A percentile compares a stretch with the other conserved stretches of the same genome.
phyloP scores from a whole-genome alignment of 2,888 invertebrate species.

The Beris morrisii region DNA sequence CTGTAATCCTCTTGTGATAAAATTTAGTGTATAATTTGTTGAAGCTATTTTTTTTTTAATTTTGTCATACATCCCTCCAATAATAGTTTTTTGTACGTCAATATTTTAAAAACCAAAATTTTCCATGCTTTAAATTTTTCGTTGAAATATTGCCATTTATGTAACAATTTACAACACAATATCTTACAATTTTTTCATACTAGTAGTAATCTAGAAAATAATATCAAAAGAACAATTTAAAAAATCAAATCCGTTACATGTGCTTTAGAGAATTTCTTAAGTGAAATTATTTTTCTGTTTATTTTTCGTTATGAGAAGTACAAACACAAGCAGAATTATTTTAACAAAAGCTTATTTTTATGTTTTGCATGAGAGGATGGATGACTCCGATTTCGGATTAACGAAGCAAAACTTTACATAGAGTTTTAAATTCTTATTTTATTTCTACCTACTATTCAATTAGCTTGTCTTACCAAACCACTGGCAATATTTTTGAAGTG shows the following conservation, averaged over 20 bases:
- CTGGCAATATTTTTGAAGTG: too few relatives aligned
- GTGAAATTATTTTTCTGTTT: too few relatives aligned
- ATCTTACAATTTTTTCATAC: not conserved
- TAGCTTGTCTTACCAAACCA: too few relatives aligned
- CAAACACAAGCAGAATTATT: too few relatives aligned
- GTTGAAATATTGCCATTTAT: conserved; percentile 35
- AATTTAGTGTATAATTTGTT: conserved; percentile 43
- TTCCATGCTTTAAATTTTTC: too few relatives aligned
- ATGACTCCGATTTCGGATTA: not conserved
- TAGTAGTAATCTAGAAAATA: not conserved
- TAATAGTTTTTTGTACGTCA: conserved; percentile 29
- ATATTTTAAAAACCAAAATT: not conserved
- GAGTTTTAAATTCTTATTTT: not conserved
- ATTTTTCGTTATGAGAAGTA: too few relatives aligned
- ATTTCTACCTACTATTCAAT: not conserved
- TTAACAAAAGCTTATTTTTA: too few relatives aligned
- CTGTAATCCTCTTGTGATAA: conserved; percentile 44
- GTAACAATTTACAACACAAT: conserved; percentile 40
- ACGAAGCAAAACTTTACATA: not conserved
- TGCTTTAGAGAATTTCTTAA: too few relatives aligned
- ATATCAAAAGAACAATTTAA: too few relatives aligned
- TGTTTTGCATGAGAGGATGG: too few relatives aligned
- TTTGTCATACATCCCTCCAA: conserved; percentile 3
- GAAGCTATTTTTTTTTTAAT: conserved; percentile 37
- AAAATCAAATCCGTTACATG: too few relatives aligned